Evolutionary conservation across 2,888 invertebrate species (phyloP).

Genomic region (Trissoscelio sp.): DNA sequence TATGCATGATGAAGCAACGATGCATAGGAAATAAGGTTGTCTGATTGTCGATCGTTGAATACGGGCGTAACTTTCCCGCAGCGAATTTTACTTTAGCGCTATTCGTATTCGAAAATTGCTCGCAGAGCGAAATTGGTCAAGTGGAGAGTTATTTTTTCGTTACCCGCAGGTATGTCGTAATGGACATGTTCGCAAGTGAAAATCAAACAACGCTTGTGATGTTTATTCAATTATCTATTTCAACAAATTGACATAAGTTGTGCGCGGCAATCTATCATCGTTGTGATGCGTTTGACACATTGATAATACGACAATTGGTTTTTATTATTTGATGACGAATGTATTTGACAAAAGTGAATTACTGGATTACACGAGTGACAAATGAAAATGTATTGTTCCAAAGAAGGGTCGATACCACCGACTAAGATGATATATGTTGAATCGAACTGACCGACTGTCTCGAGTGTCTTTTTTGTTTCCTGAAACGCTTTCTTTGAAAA

Average conservation of each 20-base stretch:
- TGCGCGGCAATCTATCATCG: conserved; percentile 30
- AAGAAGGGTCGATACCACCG: conserved; percentile 33
- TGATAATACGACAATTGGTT: conserved; percentile 51
- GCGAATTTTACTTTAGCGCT: not conserved
- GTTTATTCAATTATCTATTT: conserved; percentile 33
- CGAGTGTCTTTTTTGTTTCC: conserved; percentile 11
- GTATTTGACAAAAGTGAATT: conserved; percentile 58
- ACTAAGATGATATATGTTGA: conserved; percentile 46
- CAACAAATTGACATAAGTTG: conserved; percentile 40
- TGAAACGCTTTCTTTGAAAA: not conserved
- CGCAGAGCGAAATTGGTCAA: not conserved
- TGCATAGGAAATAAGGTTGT: conserved; percentile 2
- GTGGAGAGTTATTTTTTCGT: conserved; percentile 13
- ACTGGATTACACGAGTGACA: conserved; percentile 48
- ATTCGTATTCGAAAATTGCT: not conserved
- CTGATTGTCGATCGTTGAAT: not conserved
- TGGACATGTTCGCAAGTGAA: conserved; percentile 1
- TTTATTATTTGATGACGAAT: conserved; percentile 55
- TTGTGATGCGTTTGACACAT: conserved; percentile 26
- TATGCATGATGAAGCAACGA: not conserved
- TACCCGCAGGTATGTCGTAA: not conserved
- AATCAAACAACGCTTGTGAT: conserved; percentile 24
- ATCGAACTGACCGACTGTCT: conserved; percentile 13
- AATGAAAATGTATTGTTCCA: conserved; percentile 52
- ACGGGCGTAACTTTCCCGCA: not conserved